Evolutionary conservation across 2,797 vertebrate genomes (phyloP), one percentile per base, ranked within the genome.

Genomic region (Phrynocephalus guinanensis): DNA sequence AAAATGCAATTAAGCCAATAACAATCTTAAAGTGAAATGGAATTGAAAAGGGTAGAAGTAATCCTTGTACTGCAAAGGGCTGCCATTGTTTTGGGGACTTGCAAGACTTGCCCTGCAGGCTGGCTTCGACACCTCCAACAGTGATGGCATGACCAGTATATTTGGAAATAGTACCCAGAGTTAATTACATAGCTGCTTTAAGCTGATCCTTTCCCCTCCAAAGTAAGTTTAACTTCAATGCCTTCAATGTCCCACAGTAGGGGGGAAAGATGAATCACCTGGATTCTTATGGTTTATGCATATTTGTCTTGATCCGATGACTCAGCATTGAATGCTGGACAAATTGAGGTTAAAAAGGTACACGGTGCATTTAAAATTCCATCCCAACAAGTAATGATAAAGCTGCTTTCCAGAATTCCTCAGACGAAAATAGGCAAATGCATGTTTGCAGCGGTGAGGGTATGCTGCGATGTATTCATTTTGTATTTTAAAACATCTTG

Each of bases 251-350:
- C 66, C 44, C n/a, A 16, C 11, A 15, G 20, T 30, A 38, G 63
- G 44, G 18, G 52, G 50, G 60, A 73, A 50, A 30, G 73, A 77
- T 85, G 73, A 77, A 67, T 85, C 60, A 85, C 26, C 73, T 30
- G 73, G 73, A 66, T 67, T 85, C 38, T 67, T n/a, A 48, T 77
- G 75, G 38, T n/a, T 85, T 85, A 77, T 85, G 20, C 66, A 67
- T 68, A 78, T 30, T 78, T 52, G 26, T 78, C 63, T 70, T 78
- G 75, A 78, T 68, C 63, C 18, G 13, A 48, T 76, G 38, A 67
- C 73, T 85, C 44, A 28, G 63, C 44, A 68, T 78, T n/a, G 67
- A 4, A 24, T 85, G 63, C 75, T 50, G 38, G 50, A 48, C 67
- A 67, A 85, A 78, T 68, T 56, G 67, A 68, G 48, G 66, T 63